Percentiles rank a stretch among this genome's conserved stretches.
Conservation (phyloP, 2,797 vertebrate genomes). For the Austrolebias charrua region DNA sequence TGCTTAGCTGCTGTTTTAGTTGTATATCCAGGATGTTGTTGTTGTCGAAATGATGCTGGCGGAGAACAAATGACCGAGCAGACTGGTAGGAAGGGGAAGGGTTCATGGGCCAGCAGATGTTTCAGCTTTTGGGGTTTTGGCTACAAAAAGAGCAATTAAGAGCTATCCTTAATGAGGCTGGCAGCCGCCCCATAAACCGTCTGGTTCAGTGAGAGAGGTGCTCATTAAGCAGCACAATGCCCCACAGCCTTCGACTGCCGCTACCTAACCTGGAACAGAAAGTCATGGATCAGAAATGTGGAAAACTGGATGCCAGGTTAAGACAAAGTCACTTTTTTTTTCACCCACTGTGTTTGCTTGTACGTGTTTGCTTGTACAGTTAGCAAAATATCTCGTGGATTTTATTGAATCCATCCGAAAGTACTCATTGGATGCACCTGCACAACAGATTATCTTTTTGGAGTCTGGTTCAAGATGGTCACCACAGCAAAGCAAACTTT, state of each 20-base stretch:
- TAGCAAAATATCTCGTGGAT: no score
- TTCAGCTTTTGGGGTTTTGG: conserved; percentile 81
- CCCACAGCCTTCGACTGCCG: conserved; percentile 40
- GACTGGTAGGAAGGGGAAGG: conserved; percentile 41
- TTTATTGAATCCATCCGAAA: no score
- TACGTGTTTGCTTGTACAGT: no score
- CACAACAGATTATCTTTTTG: no score
- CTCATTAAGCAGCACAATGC: conserved; percentile 77
- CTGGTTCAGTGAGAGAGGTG: conserved; percentile 78
- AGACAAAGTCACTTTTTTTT: conserved; percentile 50
- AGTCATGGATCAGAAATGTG: conserved; percentile 66
- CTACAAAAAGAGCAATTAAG: conserved; percentile 81
- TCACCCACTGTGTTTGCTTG: no score
- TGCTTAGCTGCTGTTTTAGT: neutral
- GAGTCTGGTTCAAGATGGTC: no score
- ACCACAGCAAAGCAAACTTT: no score
- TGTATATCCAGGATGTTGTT: conserved; percentile 11
- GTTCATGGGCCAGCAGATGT: conserved; percentile 78
- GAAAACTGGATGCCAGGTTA: conserved; percentile 50
- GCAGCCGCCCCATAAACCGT: conserved; percentile 80
- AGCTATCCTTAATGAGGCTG: conserved; percentile 80
- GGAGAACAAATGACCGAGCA: conserved; percentile 52
- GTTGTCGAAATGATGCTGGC: neutral
- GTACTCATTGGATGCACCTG: no score
- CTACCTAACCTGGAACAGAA: conserved; percentile 60